Base-by-base conservation (phyloP, 2,113 vertebrate genomes). In the Ceratotherium simum region DNA sequence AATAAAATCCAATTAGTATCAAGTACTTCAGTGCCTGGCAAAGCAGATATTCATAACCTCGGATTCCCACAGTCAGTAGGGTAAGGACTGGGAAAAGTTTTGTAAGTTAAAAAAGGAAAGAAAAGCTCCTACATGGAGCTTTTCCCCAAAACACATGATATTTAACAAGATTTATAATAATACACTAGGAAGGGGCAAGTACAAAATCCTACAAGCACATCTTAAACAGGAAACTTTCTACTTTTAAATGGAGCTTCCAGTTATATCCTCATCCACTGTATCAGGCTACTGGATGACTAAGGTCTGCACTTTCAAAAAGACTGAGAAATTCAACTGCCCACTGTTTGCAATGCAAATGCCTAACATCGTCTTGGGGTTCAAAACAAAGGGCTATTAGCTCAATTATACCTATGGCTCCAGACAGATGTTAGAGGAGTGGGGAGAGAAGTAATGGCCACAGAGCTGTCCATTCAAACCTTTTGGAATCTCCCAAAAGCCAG, bases 31-130 rank as follows among this genome's bases (percentile, higher is more conserved):
- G 23, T 62, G 76, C 70, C 67, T 80, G 70, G 92, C 54, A 67
- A 96, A 92, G 64, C 25, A 83, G 96, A 65, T 46, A 75, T 58
- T 73, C 80, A 85, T 80, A 76, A 93, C 16, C 54, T 70, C 54
- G 13, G 58, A 83, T 56, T 83, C 27, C 73, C 51, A 92, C 11
- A 36, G 25, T 65, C 79, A 70, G 21, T 21, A 72, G n/a, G 18
- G 21, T 67, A 82, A 89, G 48, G 39, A 80, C 23, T 65, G 33
- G 31, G 42, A 8, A 75, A 96, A 72, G n/a, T 83, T 90, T 25
- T 73, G 2, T 29, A 56, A 88, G 80, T 79, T 79, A 56, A 92
- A 85, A 89, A 91, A 90, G 39, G 20, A 54, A 88, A 62, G 6
- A 48, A 85, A 16, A 78, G 58, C 42, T 18, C 25, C 17, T 90